Conservation (phyloP, 1,140 invertebrate species). For the Fopius arisanus region DNA sequence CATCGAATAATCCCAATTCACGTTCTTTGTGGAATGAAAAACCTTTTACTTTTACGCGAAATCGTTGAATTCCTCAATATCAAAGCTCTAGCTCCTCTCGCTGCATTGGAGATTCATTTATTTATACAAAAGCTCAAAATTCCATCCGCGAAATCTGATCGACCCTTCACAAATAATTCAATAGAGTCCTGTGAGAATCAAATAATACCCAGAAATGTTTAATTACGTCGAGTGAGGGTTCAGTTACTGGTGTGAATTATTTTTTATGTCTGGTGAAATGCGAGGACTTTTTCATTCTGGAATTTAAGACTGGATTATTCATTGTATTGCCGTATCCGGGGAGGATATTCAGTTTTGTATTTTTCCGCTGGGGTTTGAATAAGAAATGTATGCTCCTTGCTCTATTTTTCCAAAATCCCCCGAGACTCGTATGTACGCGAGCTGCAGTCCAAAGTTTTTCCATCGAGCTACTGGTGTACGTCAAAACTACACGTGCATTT, state of each 20-base stretch:
- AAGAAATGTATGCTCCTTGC: constrained; percentile 7
- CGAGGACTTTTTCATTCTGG: constrained; percentile 23
- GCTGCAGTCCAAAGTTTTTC: not conserved
- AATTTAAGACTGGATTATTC: not conserved
- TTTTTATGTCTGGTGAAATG: constrained; percentile 21
- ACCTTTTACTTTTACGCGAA: not conserved
- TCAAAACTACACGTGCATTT: not conserved
- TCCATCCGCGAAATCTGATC: not conserved
- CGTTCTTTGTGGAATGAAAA: not conserved
- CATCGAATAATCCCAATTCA: not conserved
- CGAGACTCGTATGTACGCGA: not conserved
- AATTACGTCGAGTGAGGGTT: not conserved
- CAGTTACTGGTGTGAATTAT: not conserved
- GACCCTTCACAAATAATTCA: not conserved
- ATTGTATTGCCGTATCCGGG: not conserved
- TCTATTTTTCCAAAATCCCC: constrained; percentile 14
- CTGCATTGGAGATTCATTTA: not conserved
- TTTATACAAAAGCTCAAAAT: not conserved
- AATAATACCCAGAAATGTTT: not conserved
- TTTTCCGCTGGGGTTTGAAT: not conserved
- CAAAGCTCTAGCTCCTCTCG: not conserved
- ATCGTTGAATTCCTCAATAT: constrained; percentile 1
- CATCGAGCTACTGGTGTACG: not conserved
- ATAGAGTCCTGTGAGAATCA: not conserved
- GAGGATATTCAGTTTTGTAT: constrained; percentile 14